Percentiles rank a stretch among this genome's conserved stretches.
These are phyloP conservation scores for Cyanoderma ruficeps DNA, from an alignment of 2,113 vertebrate genomes.

Conservation along the genomic window DNA sequence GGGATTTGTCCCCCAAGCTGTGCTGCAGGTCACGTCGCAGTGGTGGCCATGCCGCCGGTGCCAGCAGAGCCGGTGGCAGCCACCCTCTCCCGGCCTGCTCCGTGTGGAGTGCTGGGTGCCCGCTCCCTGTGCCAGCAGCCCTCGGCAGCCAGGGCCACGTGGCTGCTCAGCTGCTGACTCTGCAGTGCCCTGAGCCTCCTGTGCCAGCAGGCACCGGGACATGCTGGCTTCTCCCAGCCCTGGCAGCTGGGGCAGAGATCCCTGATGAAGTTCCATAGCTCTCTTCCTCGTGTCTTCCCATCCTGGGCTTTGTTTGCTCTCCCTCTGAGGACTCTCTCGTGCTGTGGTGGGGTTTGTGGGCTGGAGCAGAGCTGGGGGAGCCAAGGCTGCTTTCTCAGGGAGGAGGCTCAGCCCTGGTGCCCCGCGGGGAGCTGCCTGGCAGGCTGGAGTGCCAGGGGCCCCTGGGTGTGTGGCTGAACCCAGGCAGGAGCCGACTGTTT, in stretches of 20 bases:
- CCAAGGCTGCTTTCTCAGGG: background rate
- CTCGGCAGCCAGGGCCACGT: background rate
- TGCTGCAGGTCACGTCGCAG: fast-evolving
- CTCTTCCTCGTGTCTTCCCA: background rate
- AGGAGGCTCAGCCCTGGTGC: background rate
- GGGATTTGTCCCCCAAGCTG: background rate
- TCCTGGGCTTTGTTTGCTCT: background rate
- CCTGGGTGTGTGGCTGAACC: background rate
- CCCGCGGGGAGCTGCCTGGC: background rate
- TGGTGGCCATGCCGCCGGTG: fast-evolving
- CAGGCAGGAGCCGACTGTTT: background rate
- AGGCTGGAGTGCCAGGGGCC: background rate
- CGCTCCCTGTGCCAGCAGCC: background rate
- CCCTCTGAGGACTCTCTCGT: background rate
- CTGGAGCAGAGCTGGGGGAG: background rate
- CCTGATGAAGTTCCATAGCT: background rate
- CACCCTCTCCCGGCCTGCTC: background rate
- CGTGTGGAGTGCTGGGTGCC: fast-evolving
- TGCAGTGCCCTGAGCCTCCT: background rate
- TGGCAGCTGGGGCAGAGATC: background rate
- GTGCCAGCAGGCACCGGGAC: background rate
- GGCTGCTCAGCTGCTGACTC: background rate
- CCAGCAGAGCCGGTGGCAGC: background rate
- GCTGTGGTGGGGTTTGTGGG: background rate
- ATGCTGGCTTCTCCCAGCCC: background rate